A percentile compares a stretch with the other conserved stretches of the same genome.
Evolutionary conservation across 92 coral and sea anemone genomes (phyloP).

Genomic region (Epizoanthus illoricatus): DNA sequence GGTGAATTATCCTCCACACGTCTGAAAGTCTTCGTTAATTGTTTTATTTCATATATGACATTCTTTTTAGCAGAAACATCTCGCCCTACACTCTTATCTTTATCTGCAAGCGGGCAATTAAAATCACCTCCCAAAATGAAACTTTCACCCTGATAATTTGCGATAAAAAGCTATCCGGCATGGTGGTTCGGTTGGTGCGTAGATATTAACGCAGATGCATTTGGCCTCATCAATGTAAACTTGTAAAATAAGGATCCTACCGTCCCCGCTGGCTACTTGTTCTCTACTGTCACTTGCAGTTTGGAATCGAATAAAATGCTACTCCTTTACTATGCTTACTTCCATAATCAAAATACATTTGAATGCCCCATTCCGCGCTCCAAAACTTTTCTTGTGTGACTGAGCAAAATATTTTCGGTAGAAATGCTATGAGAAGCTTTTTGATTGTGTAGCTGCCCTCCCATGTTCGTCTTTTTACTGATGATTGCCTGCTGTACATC

Average conservation of each 20-base stretch:
- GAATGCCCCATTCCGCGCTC: too few species aligned
- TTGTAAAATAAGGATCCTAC: slow-evolving; percentile 10
- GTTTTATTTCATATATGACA: too few species aligned
- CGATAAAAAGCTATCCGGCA: neutral
- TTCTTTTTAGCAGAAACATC: neutral
- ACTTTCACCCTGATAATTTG: neutral
- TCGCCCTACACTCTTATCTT: slow-evolving; percentile 18
- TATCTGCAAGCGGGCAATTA: neutral
- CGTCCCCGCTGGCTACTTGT: too few species aligned
- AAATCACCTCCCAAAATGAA: neutral
- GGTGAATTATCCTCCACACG: neutral
- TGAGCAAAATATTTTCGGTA: too few species aligned
- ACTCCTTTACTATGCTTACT: neutral
- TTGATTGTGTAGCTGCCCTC: too few species aligned
- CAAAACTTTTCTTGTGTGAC: too few species aligned
- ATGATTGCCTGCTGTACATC: too few species aligned
- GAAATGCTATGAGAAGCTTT: too few species aligned
- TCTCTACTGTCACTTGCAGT: neutral
- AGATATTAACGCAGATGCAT: slow-evolving; percentile 10
- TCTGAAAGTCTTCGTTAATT: too few species aligned
- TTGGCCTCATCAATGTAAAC: neutral
- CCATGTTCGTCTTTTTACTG: too few species aligned
- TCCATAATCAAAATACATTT: too few species aligned
- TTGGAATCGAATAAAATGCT: slow-evolving; percentile 3
- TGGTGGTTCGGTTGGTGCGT: slow-evolving; percentile 4